A percentile compares a stretch with the other conserved stretches of the same genome.
phyloP scores from a whole-genome alignment of 2,888 invertebrate genomes.

The Hypena proboscidalis region DNA sequence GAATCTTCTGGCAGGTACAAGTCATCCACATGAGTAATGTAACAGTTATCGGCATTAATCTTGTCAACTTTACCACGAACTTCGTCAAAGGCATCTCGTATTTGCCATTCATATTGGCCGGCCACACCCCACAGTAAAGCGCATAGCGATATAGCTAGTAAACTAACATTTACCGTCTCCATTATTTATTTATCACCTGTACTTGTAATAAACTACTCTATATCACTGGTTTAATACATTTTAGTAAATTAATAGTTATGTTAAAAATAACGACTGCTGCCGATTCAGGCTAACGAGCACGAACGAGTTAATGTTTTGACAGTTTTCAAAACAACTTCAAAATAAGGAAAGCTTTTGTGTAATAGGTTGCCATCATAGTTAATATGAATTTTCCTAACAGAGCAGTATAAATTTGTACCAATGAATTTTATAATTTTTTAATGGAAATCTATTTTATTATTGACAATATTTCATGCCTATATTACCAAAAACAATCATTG shows the following conservation, averaged over 20 bases:
- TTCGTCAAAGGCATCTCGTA: constrained; percentile 95
- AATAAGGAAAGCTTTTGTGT: too few species aligned
- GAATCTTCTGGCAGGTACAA: constrained; percentile 93
- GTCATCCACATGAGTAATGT: constrained; percentile 93
- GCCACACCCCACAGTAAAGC: constrained; percentile 87
- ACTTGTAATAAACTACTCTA: constrained; percentile 20
- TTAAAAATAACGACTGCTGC: constrained; percentile 7
- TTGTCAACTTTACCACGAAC: constrained; percentile 93
- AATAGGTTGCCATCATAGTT: too few species aligned
- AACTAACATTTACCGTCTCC: constrained; percentile 64
- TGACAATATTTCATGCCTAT: too few species aligned
- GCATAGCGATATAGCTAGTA: constrained; percentile 70
- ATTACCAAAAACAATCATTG: too few species aligned
- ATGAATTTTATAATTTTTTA: too few species aligned
- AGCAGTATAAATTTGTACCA: too few species aligned
- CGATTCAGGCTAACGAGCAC: neutral
- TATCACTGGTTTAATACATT: constrained; percentile 29
- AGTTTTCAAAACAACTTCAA: constrained; percentile 5
- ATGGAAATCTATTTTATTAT: too few species aligned
- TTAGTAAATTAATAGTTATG: neutral
- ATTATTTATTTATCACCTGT: constrained; percentile 51
- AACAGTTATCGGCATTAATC: constrained; percentile 95
- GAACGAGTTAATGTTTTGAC: constrained; percentile 9
- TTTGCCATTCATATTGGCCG: constrained; percentile 97
- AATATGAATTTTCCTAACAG: too few species aligned